Conservation (phyloP, 1,140 invertebrate genomes). For the Copidosoma floridanum region DNA sequence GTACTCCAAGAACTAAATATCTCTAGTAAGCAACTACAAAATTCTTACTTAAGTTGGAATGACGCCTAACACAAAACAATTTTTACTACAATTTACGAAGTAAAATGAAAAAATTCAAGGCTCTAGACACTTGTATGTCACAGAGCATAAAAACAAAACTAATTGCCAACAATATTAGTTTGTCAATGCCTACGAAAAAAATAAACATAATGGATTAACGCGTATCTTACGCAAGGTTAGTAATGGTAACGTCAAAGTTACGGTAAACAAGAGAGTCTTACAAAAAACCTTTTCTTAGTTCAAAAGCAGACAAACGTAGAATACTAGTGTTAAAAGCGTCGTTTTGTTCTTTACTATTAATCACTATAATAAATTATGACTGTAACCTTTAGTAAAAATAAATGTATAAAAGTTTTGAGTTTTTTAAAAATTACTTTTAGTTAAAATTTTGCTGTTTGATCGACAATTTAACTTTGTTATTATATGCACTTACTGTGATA, state of each 20-base stretch:
- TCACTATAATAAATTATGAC: no score
- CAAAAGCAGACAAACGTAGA: no score
- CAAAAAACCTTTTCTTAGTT: not conserved
- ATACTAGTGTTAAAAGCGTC: no score
- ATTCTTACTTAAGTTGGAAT: not conserved
- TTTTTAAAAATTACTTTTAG: no score
- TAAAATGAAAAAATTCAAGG: not conserved
- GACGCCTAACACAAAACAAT: no score
- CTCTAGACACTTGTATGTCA: not conserved
- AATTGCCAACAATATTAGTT: constrained; percentile 7
- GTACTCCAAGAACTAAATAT: not conserved
- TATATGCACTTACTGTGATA: no score
- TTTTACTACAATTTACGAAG: not conserved
- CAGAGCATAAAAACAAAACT: constrained; percentile 15
- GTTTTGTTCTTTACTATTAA: no score
- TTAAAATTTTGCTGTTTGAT: no score
- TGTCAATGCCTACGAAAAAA: constrained; percentile 10
- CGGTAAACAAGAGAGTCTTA: not conserved
- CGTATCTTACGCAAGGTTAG: not conserved
- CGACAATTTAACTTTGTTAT: no score
- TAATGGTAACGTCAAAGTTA: not conserved
- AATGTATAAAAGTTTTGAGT: no score
- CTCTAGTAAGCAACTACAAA: constrained; percentile 1
- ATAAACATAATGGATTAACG: constrained; percentile 1
- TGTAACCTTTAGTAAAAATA: no score